Evolutionary conservation across 2,888 invertebrate genomes (phyloP).

Genomic region (Hedychridium roseum): DNA sequence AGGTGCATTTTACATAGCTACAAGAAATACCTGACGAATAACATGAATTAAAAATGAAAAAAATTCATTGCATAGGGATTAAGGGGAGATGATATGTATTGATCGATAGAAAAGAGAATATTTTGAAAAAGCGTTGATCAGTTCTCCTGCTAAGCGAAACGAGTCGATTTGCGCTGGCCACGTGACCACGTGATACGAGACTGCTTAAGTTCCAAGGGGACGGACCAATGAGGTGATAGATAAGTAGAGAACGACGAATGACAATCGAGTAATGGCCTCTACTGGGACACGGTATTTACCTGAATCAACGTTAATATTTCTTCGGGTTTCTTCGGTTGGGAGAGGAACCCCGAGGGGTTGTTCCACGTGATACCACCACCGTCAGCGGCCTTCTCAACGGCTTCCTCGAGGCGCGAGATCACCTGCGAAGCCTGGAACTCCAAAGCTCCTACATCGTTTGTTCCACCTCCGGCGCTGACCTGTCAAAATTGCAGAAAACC

Average conservation of each 20-base stretch:
- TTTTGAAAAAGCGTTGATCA: no score
- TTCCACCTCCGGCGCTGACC: slow-evolving; percentile 47
- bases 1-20: no score
- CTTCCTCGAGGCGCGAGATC: slow-evolving; percentile 75
- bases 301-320: slow-evolving; percentile 67
- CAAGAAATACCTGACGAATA: no score
- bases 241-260: slow-evolving; percentile 20
- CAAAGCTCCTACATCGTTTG: slow-evolving; percentile 60
- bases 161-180: slow-evolving; percentile 8
- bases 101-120: no score
- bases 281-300: slow-evolving; percentile 31
- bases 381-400: slow-evolving; percentile 64
- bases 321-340: slow-evolving; percentile 66
- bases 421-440: slow-evolving; percentile 80
- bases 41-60: no score
- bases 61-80: no score
- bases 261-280: slow-evolving; percentile 25
- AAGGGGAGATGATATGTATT: no score
- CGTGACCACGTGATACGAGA: slow-evolving; percentile 28
- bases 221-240: slow-evolving; percentile 4
- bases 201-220: not conserved
- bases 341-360: slow-evolving; percentile 67
- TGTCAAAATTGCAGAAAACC: slow-evolving; percentile 53
- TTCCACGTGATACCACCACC: slow-evolving; percentile 65
- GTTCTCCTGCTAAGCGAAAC: no score